A percentile compares a stretch with the other conserved stretches of the same genome.
phyloP scores from a whole-genome alignment of 2,888 invertebrate species.

The Alloplasta piceator region DNA sequence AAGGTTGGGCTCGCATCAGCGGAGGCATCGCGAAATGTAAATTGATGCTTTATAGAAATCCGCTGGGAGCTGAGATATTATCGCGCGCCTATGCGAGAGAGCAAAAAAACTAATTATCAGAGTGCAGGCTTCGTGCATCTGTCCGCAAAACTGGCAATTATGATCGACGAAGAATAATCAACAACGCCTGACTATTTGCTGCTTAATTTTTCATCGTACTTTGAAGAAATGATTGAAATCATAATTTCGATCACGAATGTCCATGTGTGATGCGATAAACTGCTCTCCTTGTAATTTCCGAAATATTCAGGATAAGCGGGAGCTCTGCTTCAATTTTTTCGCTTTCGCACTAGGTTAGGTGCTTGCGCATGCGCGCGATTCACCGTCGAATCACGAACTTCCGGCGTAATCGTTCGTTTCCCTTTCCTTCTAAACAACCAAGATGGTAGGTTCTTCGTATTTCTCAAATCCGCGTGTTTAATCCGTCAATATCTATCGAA shows the following conservation, averaged over 20 bases:
- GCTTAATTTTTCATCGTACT: neutral
- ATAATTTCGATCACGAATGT: neutral
- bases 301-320: constrained; percentile 34
- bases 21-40: constrained; percentile 34
- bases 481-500: constrained; percentile 59
- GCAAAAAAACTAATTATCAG: neutral
- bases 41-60: constrained; percentile 25
- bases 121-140: no score
- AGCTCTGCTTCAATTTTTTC: constrained; percentile 54
- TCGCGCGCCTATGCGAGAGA: neutral
- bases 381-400: constrained; percentile 62
- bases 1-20: constrained; percentile 43
- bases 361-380: constrained; percentile 61
- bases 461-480: constrained; percentile 49
- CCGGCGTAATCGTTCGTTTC: constrained; percentile 71
- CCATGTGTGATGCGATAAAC: constrained; percentile 10
- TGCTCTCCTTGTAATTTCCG: constrained; percentile 39
- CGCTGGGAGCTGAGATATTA: neutral
- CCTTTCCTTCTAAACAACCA: constrained; percentile 76
- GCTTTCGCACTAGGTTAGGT: constrained; percentile 57
- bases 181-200: neutral
- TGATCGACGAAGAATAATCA: constrained; percentile 18
- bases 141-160: neutral
- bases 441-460: constrained; percentile 78
- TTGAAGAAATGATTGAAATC: constrained; percentile 4